phyloP scores from a whole-genome alignment of 2,113 vertebrate genomes.

The Periophthalmus modestus region DNA sequence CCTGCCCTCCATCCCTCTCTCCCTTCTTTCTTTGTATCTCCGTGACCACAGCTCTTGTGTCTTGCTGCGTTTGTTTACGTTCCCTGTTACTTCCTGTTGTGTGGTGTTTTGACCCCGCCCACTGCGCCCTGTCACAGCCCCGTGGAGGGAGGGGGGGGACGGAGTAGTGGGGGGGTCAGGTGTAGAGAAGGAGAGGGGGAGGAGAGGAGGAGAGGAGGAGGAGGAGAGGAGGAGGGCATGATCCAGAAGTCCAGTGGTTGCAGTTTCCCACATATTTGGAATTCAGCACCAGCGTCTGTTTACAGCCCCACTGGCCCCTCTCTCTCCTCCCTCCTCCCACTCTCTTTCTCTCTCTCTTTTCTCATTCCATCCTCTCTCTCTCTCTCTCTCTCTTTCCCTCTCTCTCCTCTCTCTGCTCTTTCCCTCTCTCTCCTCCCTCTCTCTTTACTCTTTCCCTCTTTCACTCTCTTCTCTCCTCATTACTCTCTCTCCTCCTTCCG shows the following conservation, averaged over 20 bases:
- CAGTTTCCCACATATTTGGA: conserved; percentile 75
- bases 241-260: conserved; percentile 57
- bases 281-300: conserved; percentile 73
- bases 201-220: background rate
- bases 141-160: conserved; percentile 6
- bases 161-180: conserved; percentile 33
- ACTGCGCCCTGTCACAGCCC: conserved; percentile 47
- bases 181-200: background rate
- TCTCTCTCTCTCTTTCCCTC: background rate
- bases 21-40: too few species aligned
- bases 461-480: too few species aligned
- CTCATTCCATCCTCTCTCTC: background rate
- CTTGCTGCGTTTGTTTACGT: conserved; percentile 68
- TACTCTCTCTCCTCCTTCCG: too few species aligned
- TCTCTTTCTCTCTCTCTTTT: background rate
- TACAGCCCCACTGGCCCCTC: conserved; percentile 63
- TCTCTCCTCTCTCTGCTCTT: too few species aligned
- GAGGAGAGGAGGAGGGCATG: conserved; percentile 14
- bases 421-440: too few species aligned
- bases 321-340: conserved; percentile 2
- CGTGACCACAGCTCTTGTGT: background rate
- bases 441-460: too few species aligned
- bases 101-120: conserved; percentile 53
- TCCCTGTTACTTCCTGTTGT: conserved; percentile 33
- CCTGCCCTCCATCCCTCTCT: too few species aligned